phyloP scores from a whole-genome alignment of 2,888 invertebrate genomes.

The Leistus spinibarbis region DNA sequence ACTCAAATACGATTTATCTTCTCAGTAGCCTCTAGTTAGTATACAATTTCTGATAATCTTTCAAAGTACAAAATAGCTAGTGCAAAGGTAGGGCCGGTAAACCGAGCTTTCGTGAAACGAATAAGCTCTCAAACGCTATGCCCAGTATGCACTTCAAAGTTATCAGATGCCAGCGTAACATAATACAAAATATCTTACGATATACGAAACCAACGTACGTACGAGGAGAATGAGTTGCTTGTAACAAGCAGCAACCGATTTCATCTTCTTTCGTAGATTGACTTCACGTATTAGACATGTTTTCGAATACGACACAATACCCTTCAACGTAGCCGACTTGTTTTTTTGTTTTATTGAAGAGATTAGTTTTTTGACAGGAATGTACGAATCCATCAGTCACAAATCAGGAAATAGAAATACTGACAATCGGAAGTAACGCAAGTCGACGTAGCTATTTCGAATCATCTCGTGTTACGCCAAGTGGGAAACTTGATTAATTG shows the following conservation, averaged over 20 bases:
- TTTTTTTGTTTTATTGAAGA: not conserved
- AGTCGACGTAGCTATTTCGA: not conserved
- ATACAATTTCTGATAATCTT: not conserved
- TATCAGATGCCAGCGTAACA: not conserved
- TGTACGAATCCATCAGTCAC: constrained; percentile 5
- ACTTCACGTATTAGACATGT: constrained; percentile 1
- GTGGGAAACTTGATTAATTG: constrained; percentile 33
- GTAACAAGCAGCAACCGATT: not conserved
- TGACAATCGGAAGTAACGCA: constrained; percentile 28
- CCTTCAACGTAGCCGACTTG: not conserved
- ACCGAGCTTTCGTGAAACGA: not conserved
- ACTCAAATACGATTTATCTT: no score
- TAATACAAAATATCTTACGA: not conserved
- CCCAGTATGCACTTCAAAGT: not conserved
- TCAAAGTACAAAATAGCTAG: not conserved
- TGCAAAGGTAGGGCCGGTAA: no score
- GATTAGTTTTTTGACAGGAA: not conserved
- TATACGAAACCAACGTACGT: not conserved
- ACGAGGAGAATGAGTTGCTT: not conserved
- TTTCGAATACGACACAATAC: not conserved
- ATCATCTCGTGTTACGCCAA: constrained; percentile 17
- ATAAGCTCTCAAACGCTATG: not conserved
- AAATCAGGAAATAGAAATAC: constrained; percentile 29
- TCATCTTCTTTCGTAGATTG: constrained; percentile 7
- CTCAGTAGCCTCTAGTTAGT: no score